Evolutionary conservation across 1,140 invertebrate genomes (phyloP), one percentile per base, ranked within the genome.

Genomic region (Ptiloglossa arizonensis): DNA sequence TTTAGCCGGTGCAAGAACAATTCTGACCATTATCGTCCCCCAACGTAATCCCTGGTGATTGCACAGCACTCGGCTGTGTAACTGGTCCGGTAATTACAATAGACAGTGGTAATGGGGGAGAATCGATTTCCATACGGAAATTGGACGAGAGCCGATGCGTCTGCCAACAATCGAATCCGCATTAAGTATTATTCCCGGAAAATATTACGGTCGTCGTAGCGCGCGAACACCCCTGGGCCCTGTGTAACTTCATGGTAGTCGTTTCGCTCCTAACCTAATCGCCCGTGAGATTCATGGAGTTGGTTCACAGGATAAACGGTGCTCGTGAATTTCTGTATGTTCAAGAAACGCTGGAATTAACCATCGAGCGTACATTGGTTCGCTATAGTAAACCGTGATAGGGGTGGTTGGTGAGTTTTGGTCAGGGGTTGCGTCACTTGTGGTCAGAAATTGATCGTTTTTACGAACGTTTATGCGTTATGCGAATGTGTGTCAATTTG

Each of bases 41-140:
- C 35, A 11, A 3, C 48, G 59, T 83, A 83, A 83, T 83, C 80
- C 29, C n/a, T 46, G 73, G 52, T 59, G 75, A 83, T 79, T 77
- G 59, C 57, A 50, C 52, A 27, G 19, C 56, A 22, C 3, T 44
- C 29, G 54, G 24, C 78, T 44, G 63, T 81, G 64, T 82, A 83
- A 81, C 63, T 63, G 27, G 46, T 32, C 35, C 52, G 38, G 80
- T 83, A 82, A 83, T 83, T 72, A 79, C 66, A 66, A 60, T 11
- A 24, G 74, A 60, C 79, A 50, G 22, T 56, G 44, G 74, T 54
- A 64, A 82, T 52, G 17, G 32, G 24, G 41, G 24, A 5, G 67
- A 67, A 60, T 69, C 64, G 69, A 79, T 83, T 82, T 70, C 56
- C 69, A 68, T 48, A 56, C 56, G 68, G 63, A 50, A 50, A 77